Percentiles rank a stretch among this genome's conserved stretches.
Conservation (phyloP, 2,888 invertebrate species). For the Alcis repandata region DNA sequence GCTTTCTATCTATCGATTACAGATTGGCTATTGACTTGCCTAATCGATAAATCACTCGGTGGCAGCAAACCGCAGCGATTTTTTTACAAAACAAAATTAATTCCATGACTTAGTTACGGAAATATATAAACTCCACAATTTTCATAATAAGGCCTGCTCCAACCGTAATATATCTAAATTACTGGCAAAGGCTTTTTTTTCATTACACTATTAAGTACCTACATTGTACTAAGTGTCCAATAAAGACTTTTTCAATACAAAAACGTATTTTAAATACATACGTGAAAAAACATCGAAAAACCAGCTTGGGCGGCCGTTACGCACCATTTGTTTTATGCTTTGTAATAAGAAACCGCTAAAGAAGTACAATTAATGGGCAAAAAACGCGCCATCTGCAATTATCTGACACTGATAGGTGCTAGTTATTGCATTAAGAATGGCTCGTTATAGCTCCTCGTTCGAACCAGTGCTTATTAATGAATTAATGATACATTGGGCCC, state of each 20-base stretch:
- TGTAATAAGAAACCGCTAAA: constrained; percentile 30
- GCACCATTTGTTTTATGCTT: constrained; percentile 29
- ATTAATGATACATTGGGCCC: not conserved
- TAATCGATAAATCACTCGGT: constrained; percentile 8
- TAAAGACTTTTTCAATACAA: not conserved
- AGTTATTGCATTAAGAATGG: constrained; percentile 31
- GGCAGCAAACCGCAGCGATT: not conserved
- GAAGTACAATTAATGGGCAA: constrained; percentile 37
- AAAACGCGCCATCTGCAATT: constrained; percentile 34
- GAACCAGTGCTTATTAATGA: not conserved
- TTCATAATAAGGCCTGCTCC: not conserved
- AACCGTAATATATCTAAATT: not conserved
- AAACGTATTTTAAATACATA: too few relatives aligned
- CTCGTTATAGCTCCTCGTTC: constrained; percentile 32
- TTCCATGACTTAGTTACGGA: not conserved
- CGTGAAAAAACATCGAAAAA: not conserved
- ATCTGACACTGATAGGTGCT: constrained; percentile 42
- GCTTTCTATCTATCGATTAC: constrained; percentile 16
- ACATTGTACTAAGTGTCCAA: not conserved
- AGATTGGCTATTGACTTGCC: constrained; percentile 9
- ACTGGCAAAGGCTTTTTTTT: not conserved
- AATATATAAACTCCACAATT: not conserved
- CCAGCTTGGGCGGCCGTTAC: constrained; percentile 27
- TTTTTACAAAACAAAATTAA: not conserved
- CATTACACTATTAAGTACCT: not conserved